Conservation (phyloP, 23 tunicate species). For the Phallusia fumigata region DNA sequence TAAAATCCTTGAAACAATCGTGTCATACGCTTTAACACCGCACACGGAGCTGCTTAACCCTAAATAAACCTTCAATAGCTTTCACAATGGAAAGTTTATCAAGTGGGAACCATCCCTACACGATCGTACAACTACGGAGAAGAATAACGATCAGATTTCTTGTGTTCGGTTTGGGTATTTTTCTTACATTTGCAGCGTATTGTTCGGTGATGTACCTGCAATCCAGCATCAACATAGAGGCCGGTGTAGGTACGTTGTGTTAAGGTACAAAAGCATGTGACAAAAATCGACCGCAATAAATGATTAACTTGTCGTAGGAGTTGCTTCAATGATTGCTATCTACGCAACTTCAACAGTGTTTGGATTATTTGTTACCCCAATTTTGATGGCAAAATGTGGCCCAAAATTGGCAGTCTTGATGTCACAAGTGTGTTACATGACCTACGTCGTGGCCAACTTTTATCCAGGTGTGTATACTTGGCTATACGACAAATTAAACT, state of each 20-base stretch:
- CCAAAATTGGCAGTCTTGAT: slow-evolving; percentile 20
- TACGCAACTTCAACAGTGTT: slow-evolving; percentile 32
- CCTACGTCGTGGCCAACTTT: slow-evolving; percentile 23
- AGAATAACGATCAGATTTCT: not conserved
- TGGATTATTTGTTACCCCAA: slow-evolving; percentile 32
- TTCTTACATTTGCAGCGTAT: slow-evolving; percentile 25
- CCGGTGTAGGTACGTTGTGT: slow-evolving; percentile 25
- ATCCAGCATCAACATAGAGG: slow-evolving; percentile 45
- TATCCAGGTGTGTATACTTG: slow-evolving; percentile 31
- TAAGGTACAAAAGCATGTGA: not conserved
- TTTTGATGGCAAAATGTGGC: slow-evolving; percentile 12
- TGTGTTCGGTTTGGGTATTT: slow-evolving; percentile 17
- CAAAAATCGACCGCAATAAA: too few species aligned
- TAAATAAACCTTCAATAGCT: too few species aligned
- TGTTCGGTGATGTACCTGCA: slow-evolving; percentile 8
- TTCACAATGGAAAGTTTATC: not conserved
- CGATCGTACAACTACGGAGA: not conserved
- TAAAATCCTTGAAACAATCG: too few species aligned
- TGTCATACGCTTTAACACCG: too few species aligned
- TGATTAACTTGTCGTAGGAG: not conserved
- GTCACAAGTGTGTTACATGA: slow-evolving; percentile 16
- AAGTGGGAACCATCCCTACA: not conserved
- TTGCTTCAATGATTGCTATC: slow-evolving; percentile 33
- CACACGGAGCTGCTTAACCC: too few species aligned
- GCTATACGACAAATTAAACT: too few species aligned